Conservation (phyloP, 2,888 invertebrate species). For the Mimumesa dahlbomi region DNA sequence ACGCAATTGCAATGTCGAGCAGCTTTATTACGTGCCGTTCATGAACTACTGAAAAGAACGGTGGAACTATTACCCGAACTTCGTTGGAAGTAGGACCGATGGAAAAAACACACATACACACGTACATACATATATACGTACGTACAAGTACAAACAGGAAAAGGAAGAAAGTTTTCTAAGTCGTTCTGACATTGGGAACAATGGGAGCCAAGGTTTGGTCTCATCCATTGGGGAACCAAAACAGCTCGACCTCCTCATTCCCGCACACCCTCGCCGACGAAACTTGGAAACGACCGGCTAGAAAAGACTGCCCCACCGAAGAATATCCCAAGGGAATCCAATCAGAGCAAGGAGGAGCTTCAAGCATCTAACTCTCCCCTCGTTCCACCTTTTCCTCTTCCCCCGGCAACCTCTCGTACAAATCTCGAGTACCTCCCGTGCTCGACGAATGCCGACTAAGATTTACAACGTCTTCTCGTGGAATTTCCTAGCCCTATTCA, state of each 20-base stretch:
- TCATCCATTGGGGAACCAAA: slow-evolving; percentile 43
- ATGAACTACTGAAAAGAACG: no score
- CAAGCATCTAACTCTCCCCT: slow-evolving; percentile 34
- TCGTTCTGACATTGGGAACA: slow-evolving; percentile 53
- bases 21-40: slow-evolving; percentile 27
- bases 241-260: slow-evolving; percentile 39
- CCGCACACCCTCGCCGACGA: neutral
- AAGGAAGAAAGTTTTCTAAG: slow-evolving; percentile 25
- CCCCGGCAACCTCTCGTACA: slow-evolving; percentile 38
- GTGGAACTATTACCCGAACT: slow-evolving; percentile 28
- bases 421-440: slow-evolving; percentile 52
- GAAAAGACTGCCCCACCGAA: slow-evolving; percentile 49
- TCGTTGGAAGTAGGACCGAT: neutral
- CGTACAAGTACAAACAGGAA: no score
- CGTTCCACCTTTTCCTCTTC: neutral
- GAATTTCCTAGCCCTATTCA: slow-evolving; percentile 29
- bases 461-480: slow-evolving; percentile 45
- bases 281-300: slow-evolving; percentile 38
- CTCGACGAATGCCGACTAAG: slow-evolving; percentile 37
- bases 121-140: no score
- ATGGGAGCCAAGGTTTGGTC: slow-evolving; percentile 41
- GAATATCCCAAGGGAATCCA: slow-evolving; percentile 60
- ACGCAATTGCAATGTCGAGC: slow-evolving; percentile 18
- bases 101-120: no score
- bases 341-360: slow-evolving; percentile 54